Evolutionary conservation across 2,888 invertebrate species (phyloP).

Genomic region (Merodon equestris): DNA sequence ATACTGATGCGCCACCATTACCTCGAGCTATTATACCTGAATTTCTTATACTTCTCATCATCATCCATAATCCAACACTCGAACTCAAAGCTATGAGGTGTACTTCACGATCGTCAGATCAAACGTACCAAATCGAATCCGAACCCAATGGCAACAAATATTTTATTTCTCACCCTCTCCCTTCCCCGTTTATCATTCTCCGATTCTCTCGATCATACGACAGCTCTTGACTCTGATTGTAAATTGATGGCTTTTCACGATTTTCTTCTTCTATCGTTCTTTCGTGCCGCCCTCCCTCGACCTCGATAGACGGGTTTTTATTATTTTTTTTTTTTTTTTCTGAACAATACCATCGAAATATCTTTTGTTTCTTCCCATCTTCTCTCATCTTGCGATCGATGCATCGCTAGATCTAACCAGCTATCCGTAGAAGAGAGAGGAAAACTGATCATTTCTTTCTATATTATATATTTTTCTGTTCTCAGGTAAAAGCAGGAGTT

Average conservation of each 20-base stretch:
- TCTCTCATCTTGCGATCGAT: constrained; percentile 10
- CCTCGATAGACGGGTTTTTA: too few species aligned
- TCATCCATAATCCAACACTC: constrained; percentile 46
- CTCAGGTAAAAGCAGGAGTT: constrained; percentile 40
- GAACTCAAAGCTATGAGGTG: constrained; percentile 14
- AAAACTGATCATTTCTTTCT: constrained; percentile 23
- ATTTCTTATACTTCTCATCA: constrained; percentile 20
- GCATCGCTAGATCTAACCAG: not conserved
- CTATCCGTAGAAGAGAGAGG: constrained; percentile 38
- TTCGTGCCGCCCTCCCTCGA: constrained; percentile 7
- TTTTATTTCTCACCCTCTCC: constrained; percentile 19
- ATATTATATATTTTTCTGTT: constrained; percentile 19
- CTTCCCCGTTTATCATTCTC: constrained; percentile 5
- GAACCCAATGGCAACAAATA: constrained; percentile 7
- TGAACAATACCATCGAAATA: constrained; percentile 53
- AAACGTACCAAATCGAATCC: constrained; percentile 49
- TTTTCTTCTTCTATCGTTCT: constrained; percentile 39
- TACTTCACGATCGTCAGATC: constrained; percentile 28
- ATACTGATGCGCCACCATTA: constrained; percentile 63
- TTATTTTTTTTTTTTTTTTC: constrained; percentile 19
- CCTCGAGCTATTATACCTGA: constrained; percentile 43
- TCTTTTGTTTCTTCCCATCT: constrained; percentile 26
- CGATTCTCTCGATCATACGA: not conserved
- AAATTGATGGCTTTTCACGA: constrained; percentile 65
- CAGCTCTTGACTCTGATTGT: constrained; percentile 50